Percentiles rank a stretch among this genome's conserved stretches.
Conservation (phyloP, 2,888 invertebrate species). For the Hydraecia micacea region DNA sequence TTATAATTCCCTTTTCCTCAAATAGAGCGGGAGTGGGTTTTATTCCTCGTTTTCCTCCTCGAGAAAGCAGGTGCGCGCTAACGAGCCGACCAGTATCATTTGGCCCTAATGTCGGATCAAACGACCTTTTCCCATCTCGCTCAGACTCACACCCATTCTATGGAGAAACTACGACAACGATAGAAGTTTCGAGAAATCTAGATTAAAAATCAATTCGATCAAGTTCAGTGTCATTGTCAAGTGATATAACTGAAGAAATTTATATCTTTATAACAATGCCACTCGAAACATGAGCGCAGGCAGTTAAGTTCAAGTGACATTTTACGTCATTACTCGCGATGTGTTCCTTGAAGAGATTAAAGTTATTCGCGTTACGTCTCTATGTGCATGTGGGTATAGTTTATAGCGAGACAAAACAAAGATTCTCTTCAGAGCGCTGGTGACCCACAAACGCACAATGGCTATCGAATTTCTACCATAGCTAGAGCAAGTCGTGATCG, state of each 20-base stretch:
- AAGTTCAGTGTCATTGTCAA: constrained; percentile 57
- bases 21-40: constrained; percentile 47
- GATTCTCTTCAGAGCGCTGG: constrained; percentile 68
- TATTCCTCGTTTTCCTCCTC: constrained; percentile 55
- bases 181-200: constrained; percentile 35
- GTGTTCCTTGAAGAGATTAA: constrained; percentile 38
- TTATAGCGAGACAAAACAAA: constrained; percentile 68
- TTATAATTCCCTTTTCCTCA: constrained; percentile 54
- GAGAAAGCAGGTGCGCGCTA: constrained; percentile 63
- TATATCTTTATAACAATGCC: constrained; percentile 34
- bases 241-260: constrained; percentile 29
- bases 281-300: constrained; percentile 29
- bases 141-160: constrained; percentile 34
- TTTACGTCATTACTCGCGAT: constrained; percentile 19
- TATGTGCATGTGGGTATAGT: constrained; percentile 29
- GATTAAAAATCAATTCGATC: constrained; percentile 39
- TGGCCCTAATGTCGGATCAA: constrained; percentile 44
- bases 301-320: constrained; percentile 25
- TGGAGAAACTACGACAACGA: constrained; percentile 1
- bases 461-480: constrained; percentile 83
- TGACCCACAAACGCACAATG: constrained; percentile 84
- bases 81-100: constrained; percentile 52
- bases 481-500: constrained; percentile 75
- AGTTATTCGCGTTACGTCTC: constrained; percentile 23
- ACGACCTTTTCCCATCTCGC: constrained; percentile 40